These are phyloP conservation scores for Crenichthys baileyi DNA, from an alignment of 2,797 vertebrate genomes.

Conservation along the genomic window DNA sequence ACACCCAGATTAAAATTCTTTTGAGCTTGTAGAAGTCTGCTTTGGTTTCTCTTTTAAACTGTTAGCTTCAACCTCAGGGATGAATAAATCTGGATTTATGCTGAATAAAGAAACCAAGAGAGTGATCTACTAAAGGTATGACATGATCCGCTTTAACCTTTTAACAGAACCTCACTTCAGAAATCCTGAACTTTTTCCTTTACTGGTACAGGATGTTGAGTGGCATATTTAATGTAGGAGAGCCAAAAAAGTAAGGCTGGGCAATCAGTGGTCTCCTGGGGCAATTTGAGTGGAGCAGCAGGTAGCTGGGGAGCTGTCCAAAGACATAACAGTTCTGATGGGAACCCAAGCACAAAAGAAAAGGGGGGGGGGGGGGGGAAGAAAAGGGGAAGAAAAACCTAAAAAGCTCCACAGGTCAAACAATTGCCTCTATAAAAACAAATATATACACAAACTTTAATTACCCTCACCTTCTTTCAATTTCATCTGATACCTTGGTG, in stretches of 20 bases:
- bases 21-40: background rate
- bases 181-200: background rate
- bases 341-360: constrained; percentile 74
- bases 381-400: constrained; percentile 10
- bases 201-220: constrained; percentile 17
- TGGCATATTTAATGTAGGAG: constrained; percentile 27
- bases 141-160: background rate
- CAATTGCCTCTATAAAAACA: constrained; percentile 38
- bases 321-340: constrained; percentile 67
- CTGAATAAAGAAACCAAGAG: background rate
- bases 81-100: background rate
- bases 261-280: constrained; percentile 40
- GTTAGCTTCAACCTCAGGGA: background rate
- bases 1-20: background rate
- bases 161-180: background rate
- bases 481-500: background rate
- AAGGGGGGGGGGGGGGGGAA: constrained; percentile 33
- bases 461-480: constrained; percentile 47
- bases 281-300: constrained; percentile 74
- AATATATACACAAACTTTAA: constrained; percentile 46
- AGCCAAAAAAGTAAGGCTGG: constrained; percentile 24
- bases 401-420: constrained; percentile 40
- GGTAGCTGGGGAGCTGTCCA: constrained; percentile 77
- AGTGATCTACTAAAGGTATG: background rate
- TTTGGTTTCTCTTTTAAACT: background rate